These are phyloP conservation scores for Craseonycteris thonglongyai DNA, from an alignment of 2,113 vertebrate genomes.

Conservation along the genomic window DNA sequence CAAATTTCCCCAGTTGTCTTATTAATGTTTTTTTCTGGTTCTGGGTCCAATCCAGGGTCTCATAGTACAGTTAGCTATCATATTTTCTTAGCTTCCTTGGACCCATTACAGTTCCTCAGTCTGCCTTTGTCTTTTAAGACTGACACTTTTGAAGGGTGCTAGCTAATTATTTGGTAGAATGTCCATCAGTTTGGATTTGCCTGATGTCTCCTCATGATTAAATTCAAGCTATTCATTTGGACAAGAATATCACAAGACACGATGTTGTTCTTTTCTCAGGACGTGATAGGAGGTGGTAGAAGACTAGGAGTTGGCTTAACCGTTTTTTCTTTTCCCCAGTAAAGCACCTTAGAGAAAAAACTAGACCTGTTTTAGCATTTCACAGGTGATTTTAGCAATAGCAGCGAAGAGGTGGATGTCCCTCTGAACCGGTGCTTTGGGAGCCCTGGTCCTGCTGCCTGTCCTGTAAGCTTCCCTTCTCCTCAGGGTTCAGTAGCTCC, in stretches of 20 bases:
- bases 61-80: not conserved
- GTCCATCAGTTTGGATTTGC: not conserved
- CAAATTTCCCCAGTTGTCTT: not conserved
- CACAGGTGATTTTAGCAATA: not conserved
- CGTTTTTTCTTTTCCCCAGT: not conserved
- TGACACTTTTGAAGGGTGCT: not conserved
- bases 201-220: not conserved
- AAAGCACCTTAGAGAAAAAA: not conserved
- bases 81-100: not conserved
- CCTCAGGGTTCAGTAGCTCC: rapidly evolving
- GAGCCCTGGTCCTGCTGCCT: no score
- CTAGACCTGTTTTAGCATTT: not conserved
- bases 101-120: not conserved
- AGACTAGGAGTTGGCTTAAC: not conserved
- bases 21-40: not conserved
- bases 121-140: not conserved
- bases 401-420: no score
- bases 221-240: not conserved
- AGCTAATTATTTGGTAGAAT: not conserved
- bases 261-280: not conserved
- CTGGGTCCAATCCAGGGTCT: not conserved
- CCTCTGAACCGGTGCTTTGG: rapidly evolving
- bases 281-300: not conserved
- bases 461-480: rapidly evolving
- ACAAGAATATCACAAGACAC: not conserved